These are phyloP conservation scores for Parochlus steinenii DNA, from an alignment of 2,888 invertebrate species.

Conservation along the genomic window DNA sequence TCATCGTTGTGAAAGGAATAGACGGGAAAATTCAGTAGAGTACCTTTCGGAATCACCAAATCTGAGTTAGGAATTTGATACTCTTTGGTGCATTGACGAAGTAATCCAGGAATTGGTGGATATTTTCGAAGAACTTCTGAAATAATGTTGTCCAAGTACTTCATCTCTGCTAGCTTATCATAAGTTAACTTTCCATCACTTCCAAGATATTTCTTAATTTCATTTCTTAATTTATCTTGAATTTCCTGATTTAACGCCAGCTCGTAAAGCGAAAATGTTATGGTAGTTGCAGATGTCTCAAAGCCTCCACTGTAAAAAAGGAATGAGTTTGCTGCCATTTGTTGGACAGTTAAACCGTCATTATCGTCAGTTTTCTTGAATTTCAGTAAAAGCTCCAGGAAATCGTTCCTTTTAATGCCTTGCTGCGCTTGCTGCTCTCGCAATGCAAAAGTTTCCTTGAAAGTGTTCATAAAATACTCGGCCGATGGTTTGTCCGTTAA, in stretches of 20 bases:
- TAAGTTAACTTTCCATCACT: slow-evolving; percentile 23
- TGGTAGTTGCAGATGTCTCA: slow-evolving; percentile 27
- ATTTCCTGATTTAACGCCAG: slow-evolving; percentile 26
- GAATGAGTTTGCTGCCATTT: slow-evolving; percentile 32
- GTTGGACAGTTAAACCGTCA: slow-evolving; percentile 23
- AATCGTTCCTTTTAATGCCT: slow-evolving; percentile 24
- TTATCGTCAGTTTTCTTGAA: slow-evolving; percentile 26
- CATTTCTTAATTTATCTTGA: slow-evolving; percentile 23
- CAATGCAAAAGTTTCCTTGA: slow-evolving; percentile 24
- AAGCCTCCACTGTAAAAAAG: slow-evolving; percentile 31
- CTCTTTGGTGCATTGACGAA: slow-evolving; percentile 31
- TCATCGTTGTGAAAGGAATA: slow-evolving; percentile 26
- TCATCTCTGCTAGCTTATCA: slow-evolving; percentile 24
- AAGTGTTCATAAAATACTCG: slow-evolving; percentile 25
- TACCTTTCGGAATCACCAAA: slow-evolving; percentile 30
- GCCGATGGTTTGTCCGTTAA: slow-evolving; percentile 15
- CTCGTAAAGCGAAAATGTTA: slow-evolving; percentile 25
- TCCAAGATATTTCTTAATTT: slow-evolving; percentile 25
- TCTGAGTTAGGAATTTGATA: slow-evolving; percentile 29
- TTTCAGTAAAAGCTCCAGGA: slow-evolving; percentile 25
- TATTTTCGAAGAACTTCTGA: slow-evolving; percentile 33
- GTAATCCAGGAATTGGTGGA: slow-evolving; percentile 32
- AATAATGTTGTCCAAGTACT: slow-evolving; percentile 30
- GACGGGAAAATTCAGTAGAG: slow-evolving; percentile 19
- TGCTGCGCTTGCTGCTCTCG: slow-evolving; percentile 24